Percentiles rank a stretch among this genome's conserved stretches.
phyloP scores from a whole-genome alignment of 2,888 invertebrate genomes.

The Eristalinus aeneus region DNA sequence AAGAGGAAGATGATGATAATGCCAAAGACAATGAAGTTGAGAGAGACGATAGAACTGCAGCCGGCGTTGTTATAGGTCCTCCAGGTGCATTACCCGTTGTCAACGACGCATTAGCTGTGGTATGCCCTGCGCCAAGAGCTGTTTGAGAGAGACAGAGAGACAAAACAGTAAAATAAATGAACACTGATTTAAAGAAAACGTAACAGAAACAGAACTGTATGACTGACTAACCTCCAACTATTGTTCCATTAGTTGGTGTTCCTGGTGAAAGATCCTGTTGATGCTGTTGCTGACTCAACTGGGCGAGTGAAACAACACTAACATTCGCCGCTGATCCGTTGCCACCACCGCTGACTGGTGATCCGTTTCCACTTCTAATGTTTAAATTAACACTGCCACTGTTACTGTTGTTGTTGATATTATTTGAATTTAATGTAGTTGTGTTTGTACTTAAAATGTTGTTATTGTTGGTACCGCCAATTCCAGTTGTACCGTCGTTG shows the following conservation, averaged over 20 bases:
- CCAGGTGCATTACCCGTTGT: slow-evolving; percentile 45
- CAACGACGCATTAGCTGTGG: slow-evolving; percentile 56
- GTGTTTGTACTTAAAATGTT: not conserved
- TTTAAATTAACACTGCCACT: not conserved
- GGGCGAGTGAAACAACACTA: slow-evolving; percentile 47
- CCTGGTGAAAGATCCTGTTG: slow-evolving; percentile 35
- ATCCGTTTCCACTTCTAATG: slow-evolving; percentile 8
- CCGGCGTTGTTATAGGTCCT: slow-evolving; percentile 54
- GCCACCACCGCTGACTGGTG: not conserved
- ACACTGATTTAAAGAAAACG: not conserved
- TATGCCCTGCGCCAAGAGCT: slow-evolving; percentile 34
- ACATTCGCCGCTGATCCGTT: not conserved
- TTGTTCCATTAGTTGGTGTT: slow-evolving; percentile 36
- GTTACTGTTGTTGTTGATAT: slow-evolving; percentile 1
- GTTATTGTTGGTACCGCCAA: not conserved
- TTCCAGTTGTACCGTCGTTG: slow-evolving; percentile 42
- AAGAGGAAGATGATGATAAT: slow-evolving; percentile 62
- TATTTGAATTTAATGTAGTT: not conserved
- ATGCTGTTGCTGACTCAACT: slow-evolving; percentile 52
- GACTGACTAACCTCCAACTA: slow-evolving; percentile 40
- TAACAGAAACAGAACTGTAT: not conserved
- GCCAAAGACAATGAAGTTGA: slow-evolving; percentile 58
- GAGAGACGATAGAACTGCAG: slow-evolving; percentile 59
- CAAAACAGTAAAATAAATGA: not conserved
- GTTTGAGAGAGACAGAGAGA: not conserved